phyloP scores from a whole-genome alignment of 53 echinoderm and acorn worm species.

The Arbacia lixula region DNA sequence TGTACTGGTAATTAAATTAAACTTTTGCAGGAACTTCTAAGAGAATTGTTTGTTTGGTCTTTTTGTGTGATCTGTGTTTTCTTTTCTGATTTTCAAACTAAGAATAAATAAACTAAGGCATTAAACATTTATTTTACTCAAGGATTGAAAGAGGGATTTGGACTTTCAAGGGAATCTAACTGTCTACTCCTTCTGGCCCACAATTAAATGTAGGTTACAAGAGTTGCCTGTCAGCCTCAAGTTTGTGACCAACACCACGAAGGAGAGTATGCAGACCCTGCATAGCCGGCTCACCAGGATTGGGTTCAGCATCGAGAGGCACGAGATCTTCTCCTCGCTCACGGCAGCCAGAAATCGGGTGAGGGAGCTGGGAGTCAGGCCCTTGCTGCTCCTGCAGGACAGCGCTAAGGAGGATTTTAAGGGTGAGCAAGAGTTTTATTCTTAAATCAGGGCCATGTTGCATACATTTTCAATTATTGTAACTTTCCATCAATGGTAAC shows the following conservation, averaged over 20 bases:
- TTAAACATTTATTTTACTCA: neutral
- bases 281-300: conserved; percentile 71
- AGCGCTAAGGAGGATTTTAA: conserved; percentile 85
- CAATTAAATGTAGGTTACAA: conserved; percentile 67
- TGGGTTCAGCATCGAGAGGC: conserved; percentile 74
- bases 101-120: too few relatives aligned
- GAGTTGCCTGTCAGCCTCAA: conserved; percentile 69
- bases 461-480: too few relatives aligned
- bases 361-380: conserved; percentile 62
- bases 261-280: conserved; percentile 81
- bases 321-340: conserved; percentile 93
- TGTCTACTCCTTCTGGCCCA: too few relatives aligned
- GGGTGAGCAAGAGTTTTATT: conserved; percentile 52
- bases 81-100: too few relatives aligned
- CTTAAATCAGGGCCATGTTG: neutral
- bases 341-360: conserved; percentile 86
- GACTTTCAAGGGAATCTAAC: too few relatives aligned
- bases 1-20: too few relatives aligned
- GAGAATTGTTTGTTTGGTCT: too few relatives aligned
- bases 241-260: conserved; percentile 99
- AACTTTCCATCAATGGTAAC: too few relatives aligned
- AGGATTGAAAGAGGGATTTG: neutral
- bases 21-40: too few relatives aligned
- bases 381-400: conserved; percentile 84
- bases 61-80: too few relatives aligned